Evolutionary conservation across 2,888 invertebrate species (phyloP).

Genomic region (Diogma glabrata): DNA sequence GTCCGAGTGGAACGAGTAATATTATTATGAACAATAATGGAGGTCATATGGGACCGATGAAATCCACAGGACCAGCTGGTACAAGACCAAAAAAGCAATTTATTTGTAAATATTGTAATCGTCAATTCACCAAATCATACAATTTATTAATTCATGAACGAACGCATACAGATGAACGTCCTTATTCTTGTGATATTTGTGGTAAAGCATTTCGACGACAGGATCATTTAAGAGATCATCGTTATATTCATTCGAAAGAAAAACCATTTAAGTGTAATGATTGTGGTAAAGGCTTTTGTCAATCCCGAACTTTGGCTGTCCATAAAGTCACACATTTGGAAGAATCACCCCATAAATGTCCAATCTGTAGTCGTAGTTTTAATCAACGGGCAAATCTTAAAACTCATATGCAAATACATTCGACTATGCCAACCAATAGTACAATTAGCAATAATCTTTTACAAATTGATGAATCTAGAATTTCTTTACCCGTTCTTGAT

Average conservation of each 20-base stretch:
- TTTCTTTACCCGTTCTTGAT: slow-evolving; percentile 37
- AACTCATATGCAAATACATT: slow-evolving; percentile 79
- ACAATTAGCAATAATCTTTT: neutral
- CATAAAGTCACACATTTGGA: slow-evolving; percentile 91
- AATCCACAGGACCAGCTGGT: slow-evolving; percentile 45
- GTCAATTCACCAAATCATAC: slow-evolving; percentile 97
- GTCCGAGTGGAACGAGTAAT: slow-evolving; percentile 37
- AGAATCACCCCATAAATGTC: slow-evolving; percentile 87
- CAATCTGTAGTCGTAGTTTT: slow-evolving; percentile 77
- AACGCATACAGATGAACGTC: slow-evolving; percentile 93
- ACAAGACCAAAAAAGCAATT: slow-evolving; percentile 71
- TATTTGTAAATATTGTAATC: slow-evolving; percentile 94
- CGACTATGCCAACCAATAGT: slow-evolving; percentile 25
- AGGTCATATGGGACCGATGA: slow-evolving; percentile 41
- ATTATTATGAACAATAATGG: slow-evolving; percentile 37
- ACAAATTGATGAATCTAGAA: neutral
- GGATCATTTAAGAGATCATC: slow-evolving; percentile 85
- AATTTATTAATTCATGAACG: slow-evolving; percentile 94
- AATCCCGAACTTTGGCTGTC: slow-evolving; percentile 88
- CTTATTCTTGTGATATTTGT: slow-evolving; percentile 92
- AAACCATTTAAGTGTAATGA: slow-evolving; percentile 96
- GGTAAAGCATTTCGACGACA: slow-evolving; percentile 92
- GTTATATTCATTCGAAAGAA: slow-evolving; percentile 96
- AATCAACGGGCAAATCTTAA: slow-evolving; percentile 88
- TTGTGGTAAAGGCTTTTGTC: slow-evolving; percentile 98